These are phyloP conservation scores for Propithecus deckenii DNA, from an alignment of 2,797 vertebrate species.

Conservation along the genomic window DNA sequence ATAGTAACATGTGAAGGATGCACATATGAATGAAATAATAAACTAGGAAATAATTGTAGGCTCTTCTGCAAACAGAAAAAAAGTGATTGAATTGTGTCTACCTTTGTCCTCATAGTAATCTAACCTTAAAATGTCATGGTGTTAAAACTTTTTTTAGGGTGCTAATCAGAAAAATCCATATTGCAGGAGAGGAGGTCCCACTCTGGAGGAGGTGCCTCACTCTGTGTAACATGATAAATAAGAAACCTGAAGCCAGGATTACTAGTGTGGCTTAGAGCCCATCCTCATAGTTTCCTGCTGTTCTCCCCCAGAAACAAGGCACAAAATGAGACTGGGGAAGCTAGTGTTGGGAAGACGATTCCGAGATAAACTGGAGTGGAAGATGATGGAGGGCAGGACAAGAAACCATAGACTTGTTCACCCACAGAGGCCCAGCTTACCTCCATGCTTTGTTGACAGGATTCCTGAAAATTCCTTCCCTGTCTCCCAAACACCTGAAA, in stretches of 20 bases:
- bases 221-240: not conserved
- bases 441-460: not conserved
- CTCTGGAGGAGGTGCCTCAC: not conserved
- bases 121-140: conserved; percentile 13
- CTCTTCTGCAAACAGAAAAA: not conserved
- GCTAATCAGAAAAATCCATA: conserved; percentile 56
- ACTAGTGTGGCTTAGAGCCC: not conserved
- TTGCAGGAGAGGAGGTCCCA: not conserved
- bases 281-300: not conserved
- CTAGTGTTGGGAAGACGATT: not conserved
- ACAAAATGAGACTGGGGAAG: not conserved
- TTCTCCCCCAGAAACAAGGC: not conserved
- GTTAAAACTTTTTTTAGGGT: conserved; percentile 62
- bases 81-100: not conserved
- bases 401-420: not conserved
- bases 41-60: conserved; percentile 15
- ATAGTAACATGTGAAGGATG: not conserved
- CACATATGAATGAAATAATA: conserved; percentile 31
- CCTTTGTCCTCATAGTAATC: conserved; percentile 31
- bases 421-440: not conserved
- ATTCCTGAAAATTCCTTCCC: not conserved
- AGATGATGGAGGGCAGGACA: not conserved
- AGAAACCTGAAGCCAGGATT: not conserved
- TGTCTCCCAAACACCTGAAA: not conserved
- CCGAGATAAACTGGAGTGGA: not conserved